These are phyloP conservation scores for Panzeria rudis DNA, from an alignment of 2,888 invertebrate species.

Conservation along the genomic window DNA sequence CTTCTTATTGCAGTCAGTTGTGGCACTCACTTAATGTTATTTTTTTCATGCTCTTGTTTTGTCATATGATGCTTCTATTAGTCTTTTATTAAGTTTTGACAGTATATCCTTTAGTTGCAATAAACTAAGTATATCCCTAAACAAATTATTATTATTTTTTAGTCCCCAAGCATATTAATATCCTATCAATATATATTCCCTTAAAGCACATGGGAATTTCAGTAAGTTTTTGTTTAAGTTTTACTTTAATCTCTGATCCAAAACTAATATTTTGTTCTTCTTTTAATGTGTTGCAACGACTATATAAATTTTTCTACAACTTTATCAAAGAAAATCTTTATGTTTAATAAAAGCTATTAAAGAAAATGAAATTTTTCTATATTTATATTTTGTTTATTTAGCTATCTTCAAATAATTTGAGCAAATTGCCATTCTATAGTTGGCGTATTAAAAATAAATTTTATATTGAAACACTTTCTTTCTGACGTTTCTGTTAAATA, in stretches of 20 bases:
- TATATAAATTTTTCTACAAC: neutral
- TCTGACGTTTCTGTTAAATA: neutral
- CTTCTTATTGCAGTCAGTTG: too few species aligned
- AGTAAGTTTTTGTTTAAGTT: neutral
- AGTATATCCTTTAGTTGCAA: too few species aligned
- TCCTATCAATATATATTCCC: too few species aligned
- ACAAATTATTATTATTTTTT: neutral
- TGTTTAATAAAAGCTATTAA: conserved; percentile 18
- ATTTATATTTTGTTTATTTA: neutral
- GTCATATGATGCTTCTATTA: too few species aligned
- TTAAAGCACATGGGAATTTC: too few species aligned
- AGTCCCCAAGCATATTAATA: neutral
- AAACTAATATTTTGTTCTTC: neutral
- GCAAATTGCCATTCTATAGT: neutral
- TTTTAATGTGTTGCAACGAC: neutral
- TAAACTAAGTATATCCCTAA: too few species aligned
- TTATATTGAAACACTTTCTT: neutral
- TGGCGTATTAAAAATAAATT: neutral
- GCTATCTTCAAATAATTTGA: neutral
- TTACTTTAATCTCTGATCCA: neutral
- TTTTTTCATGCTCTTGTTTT: too few species aligned
- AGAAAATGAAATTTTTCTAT: conserved; percentile 9
- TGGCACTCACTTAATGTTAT: too few species aligned
- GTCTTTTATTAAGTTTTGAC: too few species aligned
- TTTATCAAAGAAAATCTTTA: conserved; percentile 28